Evolutionary conservation across 1,140 invertebrate species (phyloP), one percentile per base, ranked within the genome.

Genomic region (Melipona quadrifasciata): DNA sequence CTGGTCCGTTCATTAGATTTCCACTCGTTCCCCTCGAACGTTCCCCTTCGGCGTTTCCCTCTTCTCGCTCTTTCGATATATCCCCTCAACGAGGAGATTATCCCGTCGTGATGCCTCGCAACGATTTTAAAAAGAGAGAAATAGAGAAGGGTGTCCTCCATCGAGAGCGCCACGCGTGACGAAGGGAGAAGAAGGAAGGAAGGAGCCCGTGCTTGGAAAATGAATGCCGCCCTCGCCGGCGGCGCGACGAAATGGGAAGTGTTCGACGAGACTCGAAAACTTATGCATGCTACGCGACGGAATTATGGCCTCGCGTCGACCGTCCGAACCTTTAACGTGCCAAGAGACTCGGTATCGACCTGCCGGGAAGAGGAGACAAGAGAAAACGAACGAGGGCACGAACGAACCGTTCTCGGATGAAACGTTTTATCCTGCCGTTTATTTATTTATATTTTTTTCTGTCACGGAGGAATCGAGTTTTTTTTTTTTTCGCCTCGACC

Each of bases 201-300:
- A 47, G 39, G 6, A 47, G 39, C 39, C 11, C 39, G 58, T 39
- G 21, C 55, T 4, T 17, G 58, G 81, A 77, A 74, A 73, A 86
- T 53, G 68, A 27, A 65, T 61, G 64, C 2, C 61, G 64, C 2
- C 61, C 78, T 17, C 31, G 17, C 14, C 11, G 55, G 55, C 55
- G 70, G 27, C 24, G 11, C 55, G 17, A 21, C 51, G 79, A 65
- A 86, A 75, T 85, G 77, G 61, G n/a, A 81, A 39, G 70, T 68
- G 78, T 57, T 55, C 24, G 58, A 57, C 34, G 34, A 51, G 0
- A 4, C 39, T 19, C 24, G 34, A 34, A 8, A 77, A 39, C 21
- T 51, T 61, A 51, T 34, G 65, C 39, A 34, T 21, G 39, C 17
- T 31, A 14, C 24, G 1, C 19, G 39, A 55, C 19, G 53, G 24